These are phyloP conservation scores for Acanthosepion esculentum DNA, from an alignment of 2,888 invertebrate species.

Conservation along the genomic window DNA sequence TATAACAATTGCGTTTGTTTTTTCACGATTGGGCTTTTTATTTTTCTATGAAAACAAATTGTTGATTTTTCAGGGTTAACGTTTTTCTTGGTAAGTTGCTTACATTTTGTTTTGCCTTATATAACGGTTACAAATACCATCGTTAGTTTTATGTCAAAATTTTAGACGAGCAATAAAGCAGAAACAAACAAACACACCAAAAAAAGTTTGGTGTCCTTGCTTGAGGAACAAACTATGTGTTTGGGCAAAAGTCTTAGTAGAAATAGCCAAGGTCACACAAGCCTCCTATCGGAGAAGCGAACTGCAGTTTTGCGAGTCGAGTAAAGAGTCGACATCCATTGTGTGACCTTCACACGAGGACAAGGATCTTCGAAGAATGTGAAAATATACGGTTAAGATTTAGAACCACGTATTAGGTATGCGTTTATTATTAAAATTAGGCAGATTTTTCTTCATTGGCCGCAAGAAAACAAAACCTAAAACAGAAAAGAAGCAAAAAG, in stretches of 20 bases:
- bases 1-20: no score
- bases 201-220: neutral
- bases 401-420: neutral
- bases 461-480: no score
- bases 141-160: neutral
- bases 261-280: conserved; percentile 33
- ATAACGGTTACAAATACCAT: neutral
- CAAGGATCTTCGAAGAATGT: neutral
- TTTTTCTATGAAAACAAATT: neutral
- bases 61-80: neutral
- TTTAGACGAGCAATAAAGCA: neutral
- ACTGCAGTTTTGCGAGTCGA: neutral
- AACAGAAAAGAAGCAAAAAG: neutral
- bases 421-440: neutral
- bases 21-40: no score
- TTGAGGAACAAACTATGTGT: neutral
- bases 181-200: neutral
- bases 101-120: neutral
- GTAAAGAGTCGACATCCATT: neutral
- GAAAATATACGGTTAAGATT: neutral
- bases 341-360: conserved; percentile 33
- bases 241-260: neutral
- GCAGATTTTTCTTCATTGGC: neutral
- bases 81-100: neutral
- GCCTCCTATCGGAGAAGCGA: neutral